Evolutionary conservation across 2,888 invertebrate species (phyloP).

Genomic region (Cataglyphis altisquamis): DNA sequence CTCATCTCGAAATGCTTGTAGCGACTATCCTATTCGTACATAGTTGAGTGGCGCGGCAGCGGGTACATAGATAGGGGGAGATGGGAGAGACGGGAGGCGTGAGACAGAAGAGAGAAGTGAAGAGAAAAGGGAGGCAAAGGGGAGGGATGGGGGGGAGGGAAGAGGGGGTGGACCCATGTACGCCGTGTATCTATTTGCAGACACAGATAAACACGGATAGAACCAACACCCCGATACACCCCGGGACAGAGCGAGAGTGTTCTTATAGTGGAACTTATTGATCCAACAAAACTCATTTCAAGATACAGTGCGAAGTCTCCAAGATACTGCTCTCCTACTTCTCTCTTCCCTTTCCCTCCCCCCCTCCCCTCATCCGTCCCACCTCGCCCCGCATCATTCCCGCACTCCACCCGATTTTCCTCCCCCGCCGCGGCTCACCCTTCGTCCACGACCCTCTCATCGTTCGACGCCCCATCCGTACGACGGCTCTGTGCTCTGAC

Average conservation of each 20-base stretch:
- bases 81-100: slow-evolving; percentile 41
- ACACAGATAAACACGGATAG: slow-evolving; percentile 85
- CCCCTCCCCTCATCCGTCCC: slow-evolving; percentile 66
- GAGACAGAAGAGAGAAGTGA: slow-evolving; percentile 68
- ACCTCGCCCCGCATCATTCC: slow-evolving; percentile 74
- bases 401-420: slow-evolving; percentile 56
- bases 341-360: slow-evolving; percentile 72
- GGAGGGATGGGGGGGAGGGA: background rate
- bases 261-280: slow-evolving; percentile 87
- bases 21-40: slow-evolving; percentile 82
- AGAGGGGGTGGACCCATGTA: slow-evolving; percentile 78
- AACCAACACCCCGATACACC: slow-evolving; percentile 82
- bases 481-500: slow-evolving; percentile 72
- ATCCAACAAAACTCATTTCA: slow-evolving; percentile 87
- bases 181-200: slow-evolving; percentile 85
- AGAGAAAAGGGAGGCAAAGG: slow-evolving; percentile 71
- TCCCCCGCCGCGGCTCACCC: slow-evolving; percentile 67
- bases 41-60: slow-evolving; percentile 77
- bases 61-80: slow-evolving; percentile 72
- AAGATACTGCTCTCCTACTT: slow-evolving; percentile 84
- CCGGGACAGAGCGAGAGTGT: slow-evolving; percentile 85
- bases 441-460: slow-evolving; percentile 63
- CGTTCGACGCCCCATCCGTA: slow-evolving; percentile 76
- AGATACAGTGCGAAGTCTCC: slow-evolving; percentile 87
- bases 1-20: slow-evolving; percentile 84